Evolutionary conservation across 2,113 vertebrate genomes (phyloP).

Genomic region (Ceuthmochares aereus): DNA sequence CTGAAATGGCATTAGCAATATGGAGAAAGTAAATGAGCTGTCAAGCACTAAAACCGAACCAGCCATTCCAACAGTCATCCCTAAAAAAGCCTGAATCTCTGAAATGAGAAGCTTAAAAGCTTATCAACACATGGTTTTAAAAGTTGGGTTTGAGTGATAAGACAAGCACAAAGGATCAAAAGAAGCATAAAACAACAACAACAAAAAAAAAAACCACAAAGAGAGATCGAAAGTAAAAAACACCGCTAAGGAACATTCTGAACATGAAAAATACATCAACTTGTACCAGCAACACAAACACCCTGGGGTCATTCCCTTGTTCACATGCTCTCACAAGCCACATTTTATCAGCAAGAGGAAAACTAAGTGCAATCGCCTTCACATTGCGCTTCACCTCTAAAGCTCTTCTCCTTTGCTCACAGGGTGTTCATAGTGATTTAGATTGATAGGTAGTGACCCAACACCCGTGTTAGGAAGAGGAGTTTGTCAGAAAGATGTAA

Average conservation of each 20-base stretch:
- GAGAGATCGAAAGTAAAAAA: background rate
- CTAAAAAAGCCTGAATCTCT: background rate
- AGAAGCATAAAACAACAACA: background rate
- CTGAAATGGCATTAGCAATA: background rate
- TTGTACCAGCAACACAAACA: background rate
- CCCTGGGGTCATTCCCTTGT: background rate
- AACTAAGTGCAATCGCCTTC: background rate
- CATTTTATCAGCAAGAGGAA: background rate
- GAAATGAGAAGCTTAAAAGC: background rate
- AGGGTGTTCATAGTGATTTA: background rate
- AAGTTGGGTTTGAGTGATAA: background rate
- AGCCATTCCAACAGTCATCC: background rate
- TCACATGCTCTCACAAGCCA: background rate
- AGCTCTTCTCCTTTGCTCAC: background rate
- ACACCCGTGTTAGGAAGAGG: background rate
- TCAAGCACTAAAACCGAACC: background rate
- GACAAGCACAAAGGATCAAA: background rate
- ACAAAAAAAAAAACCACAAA: background rate
- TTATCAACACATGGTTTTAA: background rate
- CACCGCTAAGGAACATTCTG: background rate
- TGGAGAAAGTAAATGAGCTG: background rate
- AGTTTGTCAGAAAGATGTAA: background rate
- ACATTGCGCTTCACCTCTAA: background rate
- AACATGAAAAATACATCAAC: background rate
- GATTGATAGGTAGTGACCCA: background rate